Evolutionary conservation across 2,888 invertebrate species (phyloP), one percentile per base, ranked within the genome.

Genomic region (Drosophila tripunctata): DNA sequence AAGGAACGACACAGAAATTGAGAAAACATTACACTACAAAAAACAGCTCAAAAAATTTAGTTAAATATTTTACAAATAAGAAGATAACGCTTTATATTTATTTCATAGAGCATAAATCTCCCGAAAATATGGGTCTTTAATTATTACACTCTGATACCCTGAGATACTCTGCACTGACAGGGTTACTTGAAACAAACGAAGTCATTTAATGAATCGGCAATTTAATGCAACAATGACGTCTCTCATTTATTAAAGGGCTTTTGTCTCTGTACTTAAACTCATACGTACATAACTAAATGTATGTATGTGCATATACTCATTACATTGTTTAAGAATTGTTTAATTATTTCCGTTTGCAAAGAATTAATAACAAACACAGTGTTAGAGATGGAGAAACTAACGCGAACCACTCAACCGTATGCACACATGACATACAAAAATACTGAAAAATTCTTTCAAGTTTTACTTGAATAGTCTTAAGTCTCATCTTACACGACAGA

Each of bases 281-380:
- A 14, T 4, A 35, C 3, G 5, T 15, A n/a, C 4, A 33, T 12
- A 15, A 15, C 19, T 14, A 5, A 5, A 8, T 22, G 21, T 21
- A 4, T 14, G 36, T 30, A 19, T 38, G 19, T 50, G 21, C 35
- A 43, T 44, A 44, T 36, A 33, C 15, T 50, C n/a, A 36, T 47
- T 54, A 45, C 55, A 61, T 62, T 44, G 27, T 40, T 41, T 63
- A 35, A 43, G 47, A 58, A 62, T 68, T 67, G 48, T 48, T 40
- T 83, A 80, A 83, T 83, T 75, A 75, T 80, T 81, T 80, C 81
- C 80, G 78, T 62, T 80, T 66, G 60, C 70, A 73, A 70, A 70
- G 35, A 65, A 78, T 60, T 57, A 45, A 41, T 33, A 43, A 30
- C 12, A 31, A 35, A 30, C 14, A 21, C 30, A 41, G 35, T 30